Conservation (phyloP, 2,888 invertebrate genomes). For the Dryadula phaetusa region DNA sequence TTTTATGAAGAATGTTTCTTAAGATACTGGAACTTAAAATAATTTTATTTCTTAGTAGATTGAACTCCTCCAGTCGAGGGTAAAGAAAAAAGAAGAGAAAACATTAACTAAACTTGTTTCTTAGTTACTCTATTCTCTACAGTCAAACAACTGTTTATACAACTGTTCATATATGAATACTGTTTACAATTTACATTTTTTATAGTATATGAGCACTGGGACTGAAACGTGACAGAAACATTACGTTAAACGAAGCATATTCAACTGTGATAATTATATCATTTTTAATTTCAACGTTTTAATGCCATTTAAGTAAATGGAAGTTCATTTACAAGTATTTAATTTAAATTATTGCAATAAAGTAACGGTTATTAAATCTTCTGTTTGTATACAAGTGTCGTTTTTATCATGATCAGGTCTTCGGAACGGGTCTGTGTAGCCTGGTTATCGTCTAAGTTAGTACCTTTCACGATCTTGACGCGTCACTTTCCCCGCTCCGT, state of each 20-base stretch:
- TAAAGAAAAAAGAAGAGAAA: too few species aligned
- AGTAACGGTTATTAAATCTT: background rate
- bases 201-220: too few species aligned
- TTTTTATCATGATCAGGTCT: slow-evolving; percentile 20
- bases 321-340: background rate
- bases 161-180: too few species aligned
- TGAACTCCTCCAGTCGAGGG: too few species aligned
- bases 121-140: background rate
- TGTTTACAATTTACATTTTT: too few species aligned
- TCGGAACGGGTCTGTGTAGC: slow-evolving; percentile 55
- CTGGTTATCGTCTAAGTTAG: slow-evolving; percentile 62
- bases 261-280: background rate
- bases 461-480: slow-evolving; percentile 82
- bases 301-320: background rate
- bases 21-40: too few species aligned
- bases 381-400: slow-evolving; percentile 4
- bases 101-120: background rate
- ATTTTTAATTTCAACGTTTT: background rate
- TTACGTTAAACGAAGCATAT: background rate
- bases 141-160: too few species aligned
- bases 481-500: slow-evolving; percentile 81
- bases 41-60: too few species aligned
- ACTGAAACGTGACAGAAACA: too few species aligned
- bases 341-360: background rate
- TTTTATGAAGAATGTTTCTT: too few species aligned